Percentiles rank a stretch among this genome's conserved stretches.
Evolutionary conservation across 1,140 invertebrate species (phyloP).

Genomic region (Zaprionus ornatus): DNA sequence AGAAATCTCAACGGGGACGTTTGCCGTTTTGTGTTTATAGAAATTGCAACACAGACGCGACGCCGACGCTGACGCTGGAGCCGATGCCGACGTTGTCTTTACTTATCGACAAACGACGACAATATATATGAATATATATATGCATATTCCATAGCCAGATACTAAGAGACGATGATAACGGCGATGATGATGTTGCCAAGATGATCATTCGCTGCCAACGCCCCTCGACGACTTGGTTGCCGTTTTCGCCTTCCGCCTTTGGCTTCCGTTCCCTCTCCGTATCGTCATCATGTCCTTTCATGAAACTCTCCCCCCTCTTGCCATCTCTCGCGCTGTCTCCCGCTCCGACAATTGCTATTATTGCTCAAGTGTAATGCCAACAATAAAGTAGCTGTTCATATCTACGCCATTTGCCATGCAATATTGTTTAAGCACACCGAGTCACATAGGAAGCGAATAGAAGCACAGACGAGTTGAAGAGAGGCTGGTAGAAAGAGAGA

Average conservation of each 20-base stretch:
- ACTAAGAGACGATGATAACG: conserved; percentile 12
- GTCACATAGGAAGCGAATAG: not conserved
- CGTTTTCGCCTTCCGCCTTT: not conserved
- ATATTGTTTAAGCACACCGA: conserved; percentile 52
- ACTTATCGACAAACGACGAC: conserved; percentile 44
- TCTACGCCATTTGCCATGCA: conserved; percentile 60
- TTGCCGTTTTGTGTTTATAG: conserved; percentile 42
- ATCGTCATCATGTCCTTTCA: not conserved
- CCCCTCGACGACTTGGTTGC: conserved; percentile 12
- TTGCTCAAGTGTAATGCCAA: conserved; percentile 59
- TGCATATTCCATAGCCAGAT: conserved; percentile 9
- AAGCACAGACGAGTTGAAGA: not conserved
- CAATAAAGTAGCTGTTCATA: conserved; percentile 62
- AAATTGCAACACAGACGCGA: conserved; percentile 47
- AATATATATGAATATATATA: conserved; percentile 14
- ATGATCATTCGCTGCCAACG: conserved; percentile 23
- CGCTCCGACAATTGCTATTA: conserved; percentile 52
- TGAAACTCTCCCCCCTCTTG: too few species aligned
- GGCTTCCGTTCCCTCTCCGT: not conserved
- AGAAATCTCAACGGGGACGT: conserved; percentile 41
- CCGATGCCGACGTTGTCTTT: conserved; percentile 30
- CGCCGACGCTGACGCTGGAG: not conserved
- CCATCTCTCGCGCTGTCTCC: not conserved
- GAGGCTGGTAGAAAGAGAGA: not conserved
- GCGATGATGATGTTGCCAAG: conserved; percentile 2